Evolutionary conservation across 2,113 vertebrate species (phyloP).

Genomic region (Phyllopteryx taeniolatus): DNA sequence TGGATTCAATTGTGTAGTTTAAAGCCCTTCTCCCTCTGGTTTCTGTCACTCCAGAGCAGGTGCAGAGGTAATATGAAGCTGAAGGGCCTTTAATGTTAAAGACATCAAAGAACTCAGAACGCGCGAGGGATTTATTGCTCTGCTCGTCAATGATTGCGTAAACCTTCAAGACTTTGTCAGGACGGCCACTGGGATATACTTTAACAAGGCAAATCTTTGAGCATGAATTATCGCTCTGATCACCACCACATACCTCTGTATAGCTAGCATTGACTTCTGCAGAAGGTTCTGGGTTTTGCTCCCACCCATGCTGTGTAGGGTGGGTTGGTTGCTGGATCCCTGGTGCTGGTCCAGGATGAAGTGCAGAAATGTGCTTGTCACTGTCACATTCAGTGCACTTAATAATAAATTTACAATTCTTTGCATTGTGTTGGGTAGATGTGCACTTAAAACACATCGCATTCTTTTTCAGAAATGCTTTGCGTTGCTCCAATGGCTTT

Average conservation of each 20-base stretch:
- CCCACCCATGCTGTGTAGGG: not conserved
- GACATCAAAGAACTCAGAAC: conserved; percentile 1
- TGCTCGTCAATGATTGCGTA: conserved; percentile 34
- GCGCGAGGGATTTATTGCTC: conserved; percentile 25
- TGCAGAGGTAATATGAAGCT: not conserved
- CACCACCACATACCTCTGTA: conserved; percentile 31
- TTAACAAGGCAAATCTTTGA: conserved; percentile 43
- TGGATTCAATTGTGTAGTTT: conserved; percentile 5
- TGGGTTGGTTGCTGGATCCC: not conserved
- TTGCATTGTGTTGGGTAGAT: conserved; percentile 6
- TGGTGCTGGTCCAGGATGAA: not conserved
- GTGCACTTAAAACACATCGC: conserved; percentile 2
- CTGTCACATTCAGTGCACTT: conserved; percentile 26
- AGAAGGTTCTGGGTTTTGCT: not conserved
- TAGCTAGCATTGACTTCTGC: conserved; percentile 6
- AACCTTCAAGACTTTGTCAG: conserved; percentile 5
- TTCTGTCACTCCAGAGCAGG: not conserved
- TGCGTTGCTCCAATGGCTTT: not conserved
- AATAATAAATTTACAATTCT: conserved; percentile 9
- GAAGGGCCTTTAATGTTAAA: conserved; percentile 3
- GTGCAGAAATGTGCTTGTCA: not conserved
- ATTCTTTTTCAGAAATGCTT: conserved; percentile 3
- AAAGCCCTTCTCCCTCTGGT: not conserved
- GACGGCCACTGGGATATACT: conserved; percentile 8
- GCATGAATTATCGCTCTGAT: conserved; percentile 11